Evolutionary conservation across 1,140 invertebrate genomes (phyloP).

Genomic region (Apis laboriosa): DNA sequence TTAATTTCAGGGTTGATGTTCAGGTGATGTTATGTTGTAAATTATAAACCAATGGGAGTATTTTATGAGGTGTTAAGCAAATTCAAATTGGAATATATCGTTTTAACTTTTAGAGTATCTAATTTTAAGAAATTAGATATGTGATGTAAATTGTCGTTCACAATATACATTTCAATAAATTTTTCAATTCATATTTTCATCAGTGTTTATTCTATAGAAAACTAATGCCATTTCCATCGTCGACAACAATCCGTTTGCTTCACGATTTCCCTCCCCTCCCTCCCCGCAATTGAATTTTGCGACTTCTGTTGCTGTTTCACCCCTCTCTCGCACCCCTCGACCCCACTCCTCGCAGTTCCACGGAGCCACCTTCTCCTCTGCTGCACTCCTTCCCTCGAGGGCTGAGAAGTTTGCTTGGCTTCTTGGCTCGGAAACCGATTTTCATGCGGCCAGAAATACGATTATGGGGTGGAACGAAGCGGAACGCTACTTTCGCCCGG

Average conservation of each 20-base stretch:
- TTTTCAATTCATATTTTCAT: no score
- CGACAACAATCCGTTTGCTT: background rate
- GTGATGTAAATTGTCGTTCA: no score
- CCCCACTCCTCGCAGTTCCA: background rate
- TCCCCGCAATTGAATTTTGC: constrained; percentile 19
- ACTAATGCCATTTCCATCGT: background rate
- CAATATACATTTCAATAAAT: no score
- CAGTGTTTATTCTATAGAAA: no score
- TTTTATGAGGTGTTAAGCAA: no score
- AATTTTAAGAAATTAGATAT: no score
- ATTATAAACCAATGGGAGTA: no score
- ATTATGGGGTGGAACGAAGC: constrained; percentile 22
- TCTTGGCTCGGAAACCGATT: constrained; percentile 42
- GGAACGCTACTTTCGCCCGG: constrained; percentile 24
- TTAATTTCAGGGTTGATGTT: no score
- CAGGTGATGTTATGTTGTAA: no score
- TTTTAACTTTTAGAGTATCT: no score
- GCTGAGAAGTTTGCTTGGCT: constrained; percentile 33
- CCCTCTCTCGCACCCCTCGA: background rate
- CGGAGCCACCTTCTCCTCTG: background rate
- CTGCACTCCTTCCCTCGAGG: background rate
- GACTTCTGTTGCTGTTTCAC: constrained; percentile 31
- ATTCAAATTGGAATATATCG: background rate
- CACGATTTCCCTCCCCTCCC: background rate
- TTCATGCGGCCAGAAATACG: constrained; percentile 25